Percentiles rank a stretch among this genome's conserved stretches.
Conservation (phyloP, 2,888 invertebrate species). For the Sarcophaga variegata region DNA sequence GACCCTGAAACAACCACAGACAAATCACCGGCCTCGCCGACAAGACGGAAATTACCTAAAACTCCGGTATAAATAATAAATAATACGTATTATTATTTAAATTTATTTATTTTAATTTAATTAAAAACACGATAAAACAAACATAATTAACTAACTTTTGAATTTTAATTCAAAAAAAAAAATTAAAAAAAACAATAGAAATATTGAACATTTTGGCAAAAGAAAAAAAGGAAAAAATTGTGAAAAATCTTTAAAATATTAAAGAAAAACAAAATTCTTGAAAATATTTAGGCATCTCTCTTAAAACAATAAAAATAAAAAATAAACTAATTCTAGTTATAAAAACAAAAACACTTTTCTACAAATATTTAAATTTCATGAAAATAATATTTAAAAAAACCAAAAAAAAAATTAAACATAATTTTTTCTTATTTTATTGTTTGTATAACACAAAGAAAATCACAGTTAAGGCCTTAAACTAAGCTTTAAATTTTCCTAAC, state of each 20-base stretch:
- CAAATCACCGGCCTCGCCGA: slow-evolving; percentile 94
- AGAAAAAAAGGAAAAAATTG: slow-evolving; percentile 14
- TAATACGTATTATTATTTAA: slow-evolving; percentile 54
- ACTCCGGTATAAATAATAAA: slow-evolving; percentile 93
- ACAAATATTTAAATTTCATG: slow-evolving; percentile 18
- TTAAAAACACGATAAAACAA: slow-evolving; percentile 6
- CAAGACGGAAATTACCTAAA: slow-evolving; percentile 97
- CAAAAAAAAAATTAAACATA: slow-evolving; percentile 21
- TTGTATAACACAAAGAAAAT: neutral
- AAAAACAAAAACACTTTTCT: slow-evolving; percentile 39
- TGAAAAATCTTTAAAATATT: neutral
- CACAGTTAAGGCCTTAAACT: slow-evolving; percentile 39
- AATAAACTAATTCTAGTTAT: neutral
- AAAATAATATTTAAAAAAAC: neutral
- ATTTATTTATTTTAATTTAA: slow-evolving; percentile 27
- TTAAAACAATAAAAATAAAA: too few species aligned
- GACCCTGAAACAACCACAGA: slow-evolving; percentile 89
- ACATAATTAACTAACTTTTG: slow-evolving; percentile 13
- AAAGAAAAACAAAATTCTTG: neutral
- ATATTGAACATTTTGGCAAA: neutral
- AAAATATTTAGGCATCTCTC: too few species aligned
- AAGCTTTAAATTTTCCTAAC: slow-evolving; percentile 40
- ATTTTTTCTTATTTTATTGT: neutral
- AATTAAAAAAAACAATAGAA: slow-evolving; percentile 7
- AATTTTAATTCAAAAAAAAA: slow-evolving; percentile 24